Conservation (phyloP, 2,888 invertebrate genomes). For the Silvanus unidentatus region DNA sequence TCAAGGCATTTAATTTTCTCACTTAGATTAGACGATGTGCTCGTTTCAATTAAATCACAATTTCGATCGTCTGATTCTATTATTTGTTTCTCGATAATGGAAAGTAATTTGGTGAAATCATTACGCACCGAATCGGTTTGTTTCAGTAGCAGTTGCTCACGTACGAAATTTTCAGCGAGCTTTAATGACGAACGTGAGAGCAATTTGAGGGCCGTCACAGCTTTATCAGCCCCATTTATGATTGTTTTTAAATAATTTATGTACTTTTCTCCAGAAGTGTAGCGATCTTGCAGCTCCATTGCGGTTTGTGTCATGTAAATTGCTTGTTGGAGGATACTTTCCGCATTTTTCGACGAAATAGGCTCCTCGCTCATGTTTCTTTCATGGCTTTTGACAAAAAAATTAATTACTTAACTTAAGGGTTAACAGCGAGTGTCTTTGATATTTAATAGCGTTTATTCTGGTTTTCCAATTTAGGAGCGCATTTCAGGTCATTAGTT, state of each 20-base stretch:
- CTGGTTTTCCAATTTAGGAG: no score
- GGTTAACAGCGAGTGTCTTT: no score
- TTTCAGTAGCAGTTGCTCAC: slow-evolving; percentile 13
- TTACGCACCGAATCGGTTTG: slow-evolving; percentile 24
- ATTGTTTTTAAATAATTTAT: slow-evolving; percentile 40
- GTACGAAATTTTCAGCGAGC: slow-evolving; percentile 38
- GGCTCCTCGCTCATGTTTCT: no score
- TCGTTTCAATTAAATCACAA: neutral
- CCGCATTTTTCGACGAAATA: slow-evolving; percentile 8
- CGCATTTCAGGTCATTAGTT: no score
- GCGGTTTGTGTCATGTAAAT: slow-evolving; percentile 43
- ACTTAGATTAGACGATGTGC: slow-evolving; percentile 19
- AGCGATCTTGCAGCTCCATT: slow-evolving; percentile 43
- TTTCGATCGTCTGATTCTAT: slow-evolving; percentile 37
- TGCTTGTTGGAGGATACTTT: slow-evolving; percentile 40
- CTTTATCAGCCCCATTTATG: slow-evolving; percentile 38
- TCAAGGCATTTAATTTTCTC: slow-evolving; percentile 36
- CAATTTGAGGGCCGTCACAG: slow-evolving; percentile 37
- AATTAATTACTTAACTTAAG: no score
- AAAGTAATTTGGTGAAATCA: slow-evolving; percentile 40
- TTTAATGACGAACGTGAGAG: slow-evolving; percentile 38
- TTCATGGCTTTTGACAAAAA: no score
- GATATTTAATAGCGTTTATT: no score
- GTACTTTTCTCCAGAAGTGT: slow-evolving; percentile 42
- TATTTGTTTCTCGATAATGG: slow-evolving; percentile 40